Percentiles rank a stretch among this genome's conserved stretches.
phyloP scores from a whole-genome alignment of 2,888 invertebrate genomes.

The Iselma pallidipennis region DNA sequence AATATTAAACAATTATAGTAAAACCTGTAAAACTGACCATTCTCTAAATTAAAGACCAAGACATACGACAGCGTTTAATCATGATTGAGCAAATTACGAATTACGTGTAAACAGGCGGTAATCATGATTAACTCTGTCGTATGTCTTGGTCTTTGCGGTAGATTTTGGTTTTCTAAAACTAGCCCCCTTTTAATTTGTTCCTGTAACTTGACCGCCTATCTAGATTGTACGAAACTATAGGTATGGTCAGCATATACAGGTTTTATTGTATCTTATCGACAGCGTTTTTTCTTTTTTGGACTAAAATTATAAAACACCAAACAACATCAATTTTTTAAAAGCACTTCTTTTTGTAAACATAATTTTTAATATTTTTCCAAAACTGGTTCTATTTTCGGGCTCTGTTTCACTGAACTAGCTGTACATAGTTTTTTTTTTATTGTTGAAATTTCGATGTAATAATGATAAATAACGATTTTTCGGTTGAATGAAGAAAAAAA shows the following conservation, averaged over 20 bases:
- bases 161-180: no score
- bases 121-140: no score
- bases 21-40: no score
- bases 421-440: conserved; percentile 20
- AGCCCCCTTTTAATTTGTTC: no score
- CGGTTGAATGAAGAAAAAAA: conserved; percentile 22
- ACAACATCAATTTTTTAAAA: neutral
- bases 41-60: no score
- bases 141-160: no score
- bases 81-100: no score
- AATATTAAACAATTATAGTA: no score
- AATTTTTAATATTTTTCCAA: conserved; percentile 50
- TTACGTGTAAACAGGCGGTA: no score
- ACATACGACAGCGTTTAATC: no score
- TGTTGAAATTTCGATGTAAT: neutral
- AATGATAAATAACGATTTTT: neutral
- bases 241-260: neutral
- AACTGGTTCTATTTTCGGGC: conserved; percentile 53
- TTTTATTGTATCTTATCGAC: neutral
- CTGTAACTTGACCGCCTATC: no score
- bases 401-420: conserved; percentile 54
- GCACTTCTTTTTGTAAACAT: neutral
- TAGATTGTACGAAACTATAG: no score
- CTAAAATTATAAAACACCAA: neutral
- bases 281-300: neutral